Evolutionary conservation across 2,888 invertebrate genomes (phyloP), one percentile per base, ranked within the genome.

Genomic region (Nomada ferruginata): DNA sequence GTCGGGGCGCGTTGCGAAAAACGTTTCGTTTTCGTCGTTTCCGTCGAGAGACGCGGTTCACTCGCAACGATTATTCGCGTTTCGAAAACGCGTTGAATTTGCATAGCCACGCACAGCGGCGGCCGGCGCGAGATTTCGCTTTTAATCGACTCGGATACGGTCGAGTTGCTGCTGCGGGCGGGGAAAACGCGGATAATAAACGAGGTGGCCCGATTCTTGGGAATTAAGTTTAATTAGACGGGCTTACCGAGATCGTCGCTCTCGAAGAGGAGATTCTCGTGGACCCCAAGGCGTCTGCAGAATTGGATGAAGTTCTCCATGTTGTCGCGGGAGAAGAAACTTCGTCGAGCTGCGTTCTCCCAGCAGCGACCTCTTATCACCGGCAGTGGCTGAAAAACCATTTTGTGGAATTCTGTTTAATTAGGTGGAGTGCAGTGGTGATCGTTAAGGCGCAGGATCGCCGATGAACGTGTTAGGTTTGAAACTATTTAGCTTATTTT

Each of bases 281-380:
- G 97, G 52, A 98, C 97, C 63, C 97, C 97, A 71, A 97, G 95
- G 70, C 97, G 96, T 76, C 97, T 95, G 92, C 97, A 97, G 95
- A 98, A 98, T 83, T 96, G 96, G 89, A 98, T 96, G 94, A 98
- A 98, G 94, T 97, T 97, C 91, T 97, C 97, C 89, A 97, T 97
- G 94, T 98, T 98, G 94, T 98, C 98, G 60, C 98, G 93, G 0
- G 98, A 97, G 94, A 97, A 98, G 95, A 98, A 98, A 90, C 97
- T 97, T 86, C 97, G 96, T 15, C 97, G 95, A 79, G 97, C 96
- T 18, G 98, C 98, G 90, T 96, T 97, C 94, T 97, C 97, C 95
- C 97, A 97, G 93, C 97, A 97, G 89, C 97, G 96, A 44, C 96
- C 96, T 89, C 96, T 95, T 90, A 97, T 96, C 75, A 94, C 94